Percentiles rank a stretch among this genome's conserved stretches.
Conservation (phyloP, 2,113 vertebrate genomes). For the Oostethus manadensis region DNA sequence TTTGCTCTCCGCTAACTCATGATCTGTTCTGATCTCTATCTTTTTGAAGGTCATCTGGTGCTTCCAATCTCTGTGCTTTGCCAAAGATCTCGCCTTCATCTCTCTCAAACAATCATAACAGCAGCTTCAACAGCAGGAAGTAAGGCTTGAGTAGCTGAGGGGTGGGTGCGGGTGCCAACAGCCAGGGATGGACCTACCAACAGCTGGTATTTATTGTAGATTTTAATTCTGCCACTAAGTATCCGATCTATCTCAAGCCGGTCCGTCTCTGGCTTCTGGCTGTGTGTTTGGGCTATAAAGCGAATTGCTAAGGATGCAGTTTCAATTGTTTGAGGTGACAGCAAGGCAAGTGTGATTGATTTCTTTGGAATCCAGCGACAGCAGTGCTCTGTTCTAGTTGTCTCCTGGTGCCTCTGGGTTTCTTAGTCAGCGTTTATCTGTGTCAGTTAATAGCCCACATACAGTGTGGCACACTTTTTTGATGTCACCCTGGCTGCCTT, state of each 20-base stretch:
- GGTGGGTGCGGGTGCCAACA: slow-evolving; percentile 27
- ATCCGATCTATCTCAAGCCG: neutral
- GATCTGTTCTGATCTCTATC: slow-evolving; percentile 78
- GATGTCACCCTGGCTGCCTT: neutral
- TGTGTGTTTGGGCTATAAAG: slow-evolving; percentile 22
- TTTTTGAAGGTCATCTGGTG: slow-evolving; percentile 98
- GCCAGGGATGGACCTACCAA: slow-evolving; percentile 40
- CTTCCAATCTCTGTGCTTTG: slow-evolving; percentile 99
- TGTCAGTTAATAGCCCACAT: slow-evolving; percentile 9
- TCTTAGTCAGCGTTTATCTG: slow-evolving; percentile 22
- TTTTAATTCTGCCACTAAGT: neutral
- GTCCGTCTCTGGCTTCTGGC: slow-evolving; percentile 44
- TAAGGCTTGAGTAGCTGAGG: slow-evolving; percentile 76
- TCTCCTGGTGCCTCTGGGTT: slow-evolving; percentile 8
- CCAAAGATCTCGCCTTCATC: slow-evolving; percentile 99
- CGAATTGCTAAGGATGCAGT: slow-evolving; percentile 22
- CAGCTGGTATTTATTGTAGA: neutral
- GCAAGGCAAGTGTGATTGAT: slow-evolving; percentile 25
- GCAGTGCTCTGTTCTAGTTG: slow-evolving; percentile 35
- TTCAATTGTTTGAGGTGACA: slow-evolving; percentile 37
- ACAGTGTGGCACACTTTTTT: neutral
- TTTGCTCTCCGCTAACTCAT: slow-evolving; percentile 58
- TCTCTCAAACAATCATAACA: slow-evolving; percentile 99
- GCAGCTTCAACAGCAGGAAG: slow-evolving; percentile 99
- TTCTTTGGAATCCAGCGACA: slow-evolving; percentile 22